Evolutionary conservation across 2,797 vertebrate genomes (phyloP).

Genomic region (Amblyraja radiata): DNA sequence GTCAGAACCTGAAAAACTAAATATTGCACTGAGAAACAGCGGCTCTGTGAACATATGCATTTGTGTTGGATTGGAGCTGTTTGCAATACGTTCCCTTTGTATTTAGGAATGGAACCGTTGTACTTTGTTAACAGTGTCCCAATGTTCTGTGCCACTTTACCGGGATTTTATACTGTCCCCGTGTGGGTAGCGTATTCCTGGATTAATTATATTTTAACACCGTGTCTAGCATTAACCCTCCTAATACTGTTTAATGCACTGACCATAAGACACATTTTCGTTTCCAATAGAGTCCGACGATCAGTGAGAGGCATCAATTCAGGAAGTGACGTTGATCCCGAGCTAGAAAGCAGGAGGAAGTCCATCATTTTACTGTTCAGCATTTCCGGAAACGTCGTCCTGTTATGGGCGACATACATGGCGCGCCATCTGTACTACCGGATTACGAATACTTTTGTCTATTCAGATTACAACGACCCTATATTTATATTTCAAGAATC

Average conservation of each 20-base stretch:
- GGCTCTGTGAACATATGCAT: not conserved
- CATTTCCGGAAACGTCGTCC: no score
- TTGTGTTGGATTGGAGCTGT: not conserved
- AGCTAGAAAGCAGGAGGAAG: not conserved
- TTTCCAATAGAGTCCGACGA: not conserved
- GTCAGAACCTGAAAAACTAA: not conserved
- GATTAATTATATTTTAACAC: not conserved
- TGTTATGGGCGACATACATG: no score
- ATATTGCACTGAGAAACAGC: not conserved
- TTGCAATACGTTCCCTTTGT: not conserved
- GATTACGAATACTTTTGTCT: no score
- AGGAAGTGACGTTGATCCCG: not conserved
- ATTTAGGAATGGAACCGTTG: not conserved
- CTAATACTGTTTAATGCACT: not conserved
- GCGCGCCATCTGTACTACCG: no score
- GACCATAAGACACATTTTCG: not conserved
- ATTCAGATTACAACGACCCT: no score
- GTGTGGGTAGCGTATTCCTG: not conserved
- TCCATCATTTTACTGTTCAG: no score
- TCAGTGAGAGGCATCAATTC: not conserved
- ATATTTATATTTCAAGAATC: no score
- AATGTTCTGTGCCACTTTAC: not conserved
- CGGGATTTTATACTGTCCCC: not conserved
- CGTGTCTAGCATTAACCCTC: not conserved
- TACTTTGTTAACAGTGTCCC: not conserved